Percentiles rank a stretch among this genome's conserved stretches.
phyloP scores from a whole-genome alignment of 2,797 vertebrate species.

The Chelmon rostratus region DNA sequence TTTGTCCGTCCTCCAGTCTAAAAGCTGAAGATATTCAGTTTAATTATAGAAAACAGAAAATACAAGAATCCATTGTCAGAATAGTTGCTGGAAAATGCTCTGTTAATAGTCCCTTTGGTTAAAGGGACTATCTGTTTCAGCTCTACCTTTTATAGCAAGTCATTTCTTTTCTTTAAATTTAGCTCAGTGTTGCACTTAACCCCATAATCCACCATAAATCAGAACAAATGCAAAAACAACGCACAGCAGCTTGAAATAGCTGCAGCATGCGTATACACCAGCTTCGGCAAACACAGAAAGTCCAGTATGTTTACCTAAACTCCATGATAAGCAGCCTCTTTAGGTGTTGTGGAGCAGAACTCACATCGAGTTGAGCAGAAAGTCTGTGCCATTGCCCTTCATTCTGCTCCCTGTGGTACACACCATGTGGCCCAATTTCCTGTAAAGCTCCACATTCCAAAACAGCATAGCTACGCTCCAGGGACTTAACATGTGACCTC shows the following conservation, averaged over 20 bases:
- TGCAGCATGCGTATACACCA: not conserved
- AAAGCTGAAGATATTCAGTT: not conserved
- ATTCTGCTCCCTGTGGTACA: slow-evolving; percentile 59
- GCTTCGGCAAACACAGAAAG: not conserved
- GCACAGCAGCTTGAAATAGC: not conserved
- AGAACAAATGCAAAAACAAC: not conserved
- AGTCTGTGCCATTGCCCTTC: slow-evolving; percentile 37
- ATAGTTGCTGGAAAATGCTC: too few species aligned
- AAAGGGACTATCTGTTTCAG: too few species aligned
- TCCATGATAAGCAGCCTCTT: not conserved
- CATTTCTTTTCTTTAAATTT: too few species aligned
- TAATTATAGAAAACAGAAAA: not conserved
- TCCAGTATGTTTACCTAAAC: slow-evolving; percentile 11
- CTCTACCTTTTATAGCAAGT: too few species aligned
- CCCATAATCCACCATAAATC: too few species aligned
- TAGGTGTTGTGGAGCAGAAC: not conserved
- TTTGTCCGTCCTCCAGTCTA: not conserved
- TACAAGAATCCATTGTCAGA: too few species aligned
- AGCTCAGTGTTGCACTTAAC: too few species aligned
- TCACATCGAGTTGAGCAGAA: slow-evolving; percentile 12
- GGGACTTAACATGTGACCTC: slow-evolving; percentile 73
- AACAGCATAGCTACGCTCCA: slow-evolving; percentile 58
- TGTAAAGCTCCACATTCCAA: slow-evolving; percentile 74
- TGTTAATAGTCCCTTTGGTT: too few species aligned
- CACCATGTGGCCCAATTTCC: slow-evolving; percentile 74